Evolutionary conservation across 1,140 invertebrate genomes (phyloP).

Genomic region (Solenopsis fugax): DNA sequence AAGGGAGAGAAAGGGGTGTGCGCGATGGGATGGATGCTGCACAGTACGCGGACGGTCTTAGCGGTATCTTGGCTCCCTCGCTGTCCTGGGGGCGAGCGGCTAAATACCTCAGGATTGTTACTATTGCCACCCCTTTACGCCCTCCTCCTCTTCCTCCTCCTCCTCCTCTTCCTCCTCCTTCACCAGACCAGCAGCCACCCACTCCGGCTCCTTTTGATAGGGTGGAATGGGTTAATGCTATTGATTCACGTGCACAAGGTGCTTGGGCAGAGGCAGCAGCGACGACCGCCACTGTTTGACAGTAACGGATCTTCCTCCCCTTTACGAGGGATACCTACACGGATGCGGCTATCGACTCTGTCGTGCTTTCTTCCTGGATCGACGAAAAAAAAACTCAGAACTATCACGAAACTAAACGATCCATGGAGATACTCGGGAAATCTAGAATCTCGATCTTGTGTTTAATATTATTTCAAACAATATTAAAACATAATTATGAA

Average conservation of each 20-base stretch:
- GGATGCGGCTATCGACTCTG: conserved; percentile 48
- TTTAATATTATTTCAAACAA: not conserved
- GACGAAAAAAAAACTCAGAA: conserved; percentile 10
- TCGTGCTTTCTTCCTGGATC: conserved; percentile 55
- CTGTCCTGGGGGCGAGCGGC: conserved; percentile 83
- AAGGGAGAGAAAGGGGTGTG: conserved; percentile 71
- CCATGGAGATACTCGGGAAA: not conserved
- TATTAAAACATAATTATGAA: not conserved
- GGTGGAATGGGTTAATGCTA: conserved; percentile 87
- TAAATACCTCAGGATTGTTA: conserved; percentile 88
- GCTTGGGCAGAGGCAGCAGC: conserved; percentile 73
- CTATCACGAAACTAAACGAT: conserved; percentile 9
- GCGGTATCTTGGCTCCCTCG: conserved; percentile 85
- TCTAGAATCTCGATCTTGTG: not conserved
- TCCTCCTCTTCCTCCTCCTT: conserved; percentile 57
- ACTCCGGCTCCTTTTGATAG: conserved; percentile 83
- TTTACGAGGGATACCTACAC: conserved; percentile 57
- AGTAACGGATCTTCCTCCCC: conserved; percentile 84
- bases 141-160: conserved; percentile 70
- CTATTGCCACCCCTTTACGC: conserved; percentile 84
- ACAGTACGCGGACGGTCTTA: conserved; percentile 85
- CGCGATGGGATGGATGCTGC: conserved; percentile 82
- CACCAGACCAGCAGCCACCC: conserved; percentile 67
- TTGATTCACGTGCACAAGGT: conserved; percentile 86
- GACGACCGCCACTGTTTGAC: conserved; percentile 85